Evolutionary conservation across 2,797 vertebrate genomes (phyloP), one percentile per base, ranked within the genome.

Genomic region (Euthynnus affinis): DNA sequence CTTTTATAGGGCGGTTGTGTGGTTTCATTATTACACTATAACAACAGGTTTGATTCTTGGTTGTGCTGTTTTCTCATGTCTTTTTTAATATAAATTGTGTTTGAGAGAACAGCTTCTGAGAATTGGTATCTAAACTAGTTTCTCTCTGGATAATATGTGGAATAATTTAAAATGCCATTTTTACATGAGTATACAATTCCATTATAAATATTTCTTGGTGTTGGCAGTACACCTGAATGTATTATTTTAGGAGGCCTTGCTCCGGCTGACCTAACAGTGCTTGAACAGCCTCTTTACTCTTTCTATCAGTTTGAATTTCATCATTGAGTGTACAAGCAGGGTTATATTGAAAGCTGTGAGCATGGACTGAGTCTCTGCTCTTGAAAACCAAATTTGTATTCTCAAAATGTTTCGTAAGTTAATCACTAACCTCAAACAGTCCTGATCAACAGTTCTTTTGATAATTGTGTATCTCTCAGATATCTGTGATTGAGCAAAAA

Each of bases 231-330:
- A 67, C 57, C 71, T 63, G 40, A 69, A 63, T 69, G 18, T 49
- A 65, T 70, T 59, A 79, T 66, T 71, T 68, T 34, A 56, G 20
- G 52, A 79, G 65, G 53, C n/a, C 57, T 18, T 78, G 76, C 60
- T 20, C 60, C 3, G 15, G n/a, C 37, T 71, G 77, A 76, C 56
- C 83, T 63, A n/a, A 58, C 32, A 37, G n/a, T 37, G 49, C 56
- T 74, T 40, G 40, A 68, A 76, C n/a, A 67, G 74, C 63, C 62
- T 52, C 37, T 69, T 59, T 72, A 49, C 52, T 71, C 68, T 85
- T 80, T 82, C 60, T 53, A 86, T 91, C 90, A 83, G 78, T 91
- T 76, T 74, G 85, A 64, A 88, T 94, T 94, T 91, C 78, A 90
- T 92, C 88, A 91, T 70, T 44, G 27, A 46, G 58, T 18, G 60